phyloP scores from a whole-genome alignment of 2,797 vertebrate genomes.

The Sitta carolinensis region DNA sequence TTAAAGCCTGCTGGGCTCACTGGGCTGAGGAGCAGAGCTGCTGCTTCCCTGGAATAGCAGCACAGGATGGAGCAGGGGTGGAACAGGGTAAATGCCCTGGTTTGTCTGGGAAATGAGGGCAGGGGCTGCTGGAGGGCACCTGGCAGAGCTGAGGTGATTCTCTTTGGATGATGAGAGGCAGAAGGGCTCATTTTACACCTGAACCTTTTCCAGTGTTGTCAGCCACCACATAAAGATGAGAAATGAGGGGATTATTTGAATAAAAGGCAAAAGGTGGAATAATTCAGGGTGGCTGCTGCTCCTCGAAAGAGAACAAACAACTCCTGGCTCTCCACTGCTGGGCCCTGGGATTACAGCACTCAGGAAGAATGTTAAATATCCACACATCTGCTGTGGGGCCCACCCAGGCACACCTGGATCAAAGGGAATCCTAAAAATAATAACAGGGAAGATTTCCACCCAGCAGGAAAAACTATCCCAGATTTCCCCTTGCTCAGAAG shows the following conservation, averaged over 20 bases:
- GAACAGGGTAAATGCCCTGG: background rate
- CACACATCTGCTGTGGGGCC: background rate
- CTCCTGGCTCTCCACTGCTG: background rate
- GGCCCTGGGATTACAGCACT: background rate
- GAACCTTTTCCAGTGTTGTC: background rate
- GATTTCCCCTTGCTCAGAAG: background rate
- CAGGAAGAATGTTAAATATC: background rate
- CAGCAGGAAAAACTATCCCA: background rate
- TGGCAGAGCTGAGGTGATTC: background rate
- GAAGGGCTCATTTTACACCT: background rate
- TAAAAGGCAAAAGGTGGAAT: conserved; percentile 12
- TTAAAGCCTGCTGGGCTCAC: background rate
- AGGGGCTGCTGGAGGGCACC: background rate
- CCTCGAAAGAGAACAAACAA: background rate
- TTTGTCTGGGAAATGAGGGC: background rate
- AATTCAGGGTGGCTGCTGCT: background rate
- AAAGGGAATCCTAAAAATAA: background rate
- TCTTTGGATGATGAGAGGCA: background rate
- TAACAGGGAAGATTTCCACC: background rate
- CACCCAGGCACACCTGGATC: background rate
- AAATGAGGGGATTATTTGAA: background rate
- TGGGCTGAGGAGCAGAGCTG: background rate
- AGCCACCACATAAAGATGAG: background rate
- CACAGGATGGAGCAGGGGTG: background rate
- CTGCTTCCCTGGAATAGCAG: background rate